These are phyloP conservation scores for Melanotaenia trifasciata DNA, from an alignment of 2,797 vertebrate genomes.

Conservation along the genomic window DNA sequence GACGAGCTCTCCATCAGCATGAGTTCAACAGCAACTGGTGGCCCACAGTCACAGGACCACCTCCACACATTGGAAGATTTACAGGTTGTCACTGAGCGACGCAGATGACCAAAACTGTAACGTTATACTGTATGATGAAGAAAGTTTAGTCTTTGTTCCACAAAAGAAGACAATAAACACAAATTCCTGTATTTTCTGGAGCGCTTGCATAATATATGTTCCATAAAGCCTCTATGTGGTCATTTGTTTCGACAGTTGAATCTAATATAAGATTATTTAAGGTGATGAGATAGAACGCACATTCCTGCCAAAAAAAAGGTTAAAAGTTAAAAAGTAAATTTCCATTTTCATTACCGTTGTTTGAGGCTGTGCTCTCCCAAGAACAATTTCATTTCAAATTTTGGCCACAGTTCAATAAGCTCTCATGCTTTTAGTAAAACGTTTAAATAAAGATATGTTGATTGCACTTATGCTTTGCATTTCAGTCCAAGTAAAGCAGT, in stretches of 20 bases:
- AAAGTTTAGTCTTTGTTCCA: slow-evolving; percentile 53
- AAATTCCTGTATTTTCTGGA: slow-evolving; percentile 44
- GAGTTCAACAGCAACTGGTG: slow-evolving; percentile 24
- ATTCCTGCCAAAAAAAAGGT: slow-evolving; percentile 23
- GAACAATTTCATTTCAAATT: slow-evolving; percentile 26
- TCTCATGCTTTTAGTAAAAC: slow-evolving; percentile 31
- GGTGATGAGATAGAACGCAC: background rate
- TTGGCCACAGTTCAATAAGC: slow-evolving; percentile 21
- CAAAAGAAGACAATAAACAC: slow-evolving; percentile 33
- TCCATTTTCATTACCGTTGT: slow-evolving; percentile 20
- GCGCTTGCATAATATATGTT: slow-evolving; percentile 18
- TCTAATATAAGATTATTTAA: slow-evolving; percentile 13
- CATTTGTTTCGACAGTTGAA: slow-evolving; percentile 18
- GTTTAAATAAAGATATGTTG: slow-evolving; percentile 56
- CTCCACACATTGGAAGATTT: slow-evolving; percentile 14
- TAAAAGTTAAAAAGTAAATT: slow-evolving; percentile 18
- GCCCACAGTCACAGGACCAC: slow-evolving; percentile 33
- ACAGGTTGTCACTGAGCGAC: slow-evolving; percentile 42
- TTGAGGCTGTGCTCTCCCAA: slow-evolving; percentile 22
- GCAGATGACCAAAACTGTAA: slow-evolving; percentile 14
- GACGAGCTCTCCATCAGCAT: slow-evolving; percentile 67
- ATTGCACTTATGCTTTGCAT: slow-evolving; percentile 37
- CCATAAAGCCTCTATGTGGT: slow-evolving; percentile 8
- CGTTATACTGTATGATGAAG: slow-evolving; percentile 36
- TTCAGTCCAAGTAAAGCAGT: slow-evolving; percentile 34